Evolutionary conservation across 2,888 invertebrate genomes (phyloP), one percentile per base, ranked within the genome.

Genomic region (Acanthoscelides obtectus): DNA sequence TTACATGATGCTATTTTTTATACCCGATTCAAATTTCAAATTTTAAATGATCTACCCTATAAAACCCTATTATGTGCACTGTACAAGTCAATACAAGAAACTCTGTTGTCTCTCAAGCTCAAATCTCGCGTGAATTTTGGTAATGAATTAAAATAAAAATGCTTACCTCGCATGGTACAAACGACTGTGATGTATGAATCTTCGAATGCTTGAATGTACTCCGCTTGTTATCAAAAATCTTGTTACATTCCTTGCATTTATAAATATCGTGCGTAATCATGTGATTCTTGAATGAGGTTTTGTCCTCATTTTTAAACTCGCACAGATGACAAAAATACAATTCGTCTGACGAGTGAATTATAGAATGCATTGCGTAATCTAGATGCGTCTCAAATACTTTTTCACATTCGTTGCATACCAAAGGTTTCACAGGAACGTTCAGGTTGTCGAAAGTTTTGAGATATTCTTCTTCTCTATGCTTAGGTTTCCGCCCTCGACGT

Each of bases 181-280:
- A 83, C 69, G 88, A 88, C 72, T 88, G 88, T 0, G 88, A 88
- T 0, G 87, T 87, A 74, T 89, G 89, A 71, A 81, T 83, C 71
- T 83, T 80, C 72, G 83, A 84, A 72, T 84, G 84, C 63, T 84
- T 84, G 22, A 86, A 85, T 22, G 88, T 87, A 80, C 88, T 88
- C 45, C 87, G 87, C 73, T 86, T 86, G 67, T 86, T 72, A 0
- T 83, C 79, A 72, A 88, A 89, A 0, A 86, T 83, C 77, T 88
- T 88, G 0, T 83, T 79, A 74, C 89, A 89, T 0, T 80, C 77
- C 0, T 82, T 80, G 71, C 89, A 89, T 0, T 83, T 83, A 72
- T 79, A 86, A 73, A 88, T 87, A 2, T 83, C 83, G 73, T 89
- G 89, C 0, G 83, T 85, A 68, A 83, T 82, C 0, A 83, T 73